A percentile compares a stretch with the other conserved stretches of the same genome.
Conservation (phyloP, 2,888 invertebrate genomes). For the Molorchus minor region DNA sequence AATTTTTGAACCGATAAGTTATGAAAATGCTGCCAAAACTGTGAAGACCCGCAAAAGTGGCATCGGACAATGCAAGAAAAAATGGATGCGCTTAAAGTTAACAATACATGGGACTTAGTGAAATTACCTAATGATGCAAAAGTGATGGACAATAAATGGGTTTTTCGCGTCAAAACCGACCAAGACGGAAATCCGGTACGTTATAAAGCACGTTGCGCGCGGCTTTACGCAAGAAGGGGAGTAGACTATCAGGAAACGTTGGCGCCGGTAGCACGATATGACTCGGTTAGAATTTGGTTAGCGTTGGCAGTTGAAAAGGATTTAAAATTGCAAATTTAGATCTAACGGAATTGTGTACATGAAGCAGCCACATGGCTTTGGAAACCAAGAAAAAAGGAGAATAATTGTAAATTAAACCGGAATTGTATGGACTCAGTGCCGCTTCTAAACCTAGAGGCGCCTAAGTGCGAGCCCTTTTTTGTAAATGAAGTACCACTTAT, state of each 20-base stretch:
- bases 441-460: too few species aligned
- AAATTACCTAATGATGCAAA: neutral
- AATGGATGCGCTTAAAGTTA: neutral
- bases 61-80: slow-evolving; percentile 38
- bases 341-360: neutral
- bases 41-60: slow-evolving; percentile 28
- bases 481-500: too few species aligned
- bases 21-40: neutral
- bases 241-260: slow-evolving; percentile 5
- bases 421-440: too few species aligned
- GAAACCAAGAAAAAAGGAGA: neutral
- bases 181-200: slow-evolving; percentile 43
- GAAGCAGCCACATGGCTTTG: slow-evolving; percentile 1
- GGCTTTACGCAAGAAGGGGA: slow-evolving; percentile 41
- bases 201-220: slow-evolving; percentile 39
- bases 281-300: neutral
- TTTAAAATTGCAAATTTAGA: slow-evolving; percentile 4
- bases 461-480: too few species aligned
- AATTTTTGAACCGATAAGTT: neutral
- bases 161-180: slow-evolving; percentile 44
- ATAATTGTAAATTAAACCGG: too few species aligned
- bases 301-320: neutral
- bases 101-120: neutral
- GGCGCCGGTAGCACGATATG: slow-evolving; percentile 8
- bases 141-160: slow-evolving; percentile 46